Percentiles rank a stretch among this genome's conserved stretches.
phyloP scores from a whole-genome alignment of 1,140 invertebrate species.

The Drosophila takahashii region DNA sequence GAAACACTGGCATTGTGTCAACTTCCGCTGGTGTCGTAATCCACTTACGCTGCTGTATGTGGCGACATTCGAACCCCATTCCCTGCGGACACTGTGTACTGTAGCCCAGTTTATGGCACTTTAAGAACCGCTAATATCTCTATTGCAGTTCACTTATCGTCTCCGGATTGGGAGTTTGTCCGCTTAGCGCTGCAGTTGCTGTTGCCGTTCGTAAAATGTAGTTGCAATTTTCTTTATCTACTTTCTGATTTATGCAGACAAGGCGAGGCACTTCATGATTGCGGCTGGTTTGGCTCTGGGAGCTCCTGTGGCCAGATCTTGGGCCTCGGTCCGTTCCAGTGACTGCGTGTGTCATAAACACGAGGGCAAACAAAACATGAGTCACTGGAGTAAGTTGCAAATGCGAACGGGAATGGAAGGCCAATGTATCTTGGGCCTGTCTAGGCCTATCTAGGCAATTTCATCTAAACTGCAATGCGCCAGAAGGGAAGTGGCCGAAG shows the following conservation, averaged over 20 bases:
- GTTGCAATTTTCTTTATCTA: slow-evolving; percentile 70
- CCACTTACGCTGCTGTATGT: neutral
- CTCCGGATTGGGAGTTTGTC: slow-evolving; percentile 12
- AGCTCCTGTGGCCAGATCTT: slow-evolving; percentile 20
- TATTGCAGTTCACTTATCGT: slow-evolving; percentile 52
- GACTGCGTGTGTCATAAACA: slow-evolving; percentile 42
- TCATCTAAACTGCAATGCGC: slow-evolving; percentile 72
- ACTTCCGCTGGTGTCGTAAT: slow-evolving; percentile 45
- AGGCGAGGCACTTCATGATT: slow-evolving; percentile 36
- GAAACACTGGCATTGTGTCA: slow-evolving; percentile 16
- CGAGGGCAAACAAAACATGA: slow-evolving; percentile 39
- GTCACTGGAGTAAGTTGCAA: slow-evolving; percentile 31
- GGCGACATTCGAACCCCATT: neutral
- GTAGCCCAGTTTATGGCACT: slow-evolving; percentile 41
- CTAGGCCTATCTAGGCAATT: slow-evolving; percentile 57
- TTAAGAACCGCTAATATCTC: slow-evolving; percentile 53
- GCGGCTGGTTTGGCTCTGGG: neutral
- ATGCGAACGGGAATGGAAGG: slow-evolving; percentile 10
- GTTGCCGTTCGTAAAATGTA: slow-evolving; percentile 33
- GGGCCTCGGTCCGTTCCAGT: slow-evolving; percentile 19
- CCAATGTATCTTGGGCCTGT: slow-evolving; percentile 42
- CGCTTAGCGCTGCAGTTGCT: slow-evolving; percentile 26
- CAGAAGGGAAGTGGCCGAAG: slow-evolving; percentile 14
- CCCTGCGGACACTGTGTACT: neutral
- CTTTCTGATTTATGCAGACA: slow-evolving; percentile 63